Base-by-base conservation (phyloP, 2,797 vertebrate species). In the Anomalospiza imberbis region DNA sequence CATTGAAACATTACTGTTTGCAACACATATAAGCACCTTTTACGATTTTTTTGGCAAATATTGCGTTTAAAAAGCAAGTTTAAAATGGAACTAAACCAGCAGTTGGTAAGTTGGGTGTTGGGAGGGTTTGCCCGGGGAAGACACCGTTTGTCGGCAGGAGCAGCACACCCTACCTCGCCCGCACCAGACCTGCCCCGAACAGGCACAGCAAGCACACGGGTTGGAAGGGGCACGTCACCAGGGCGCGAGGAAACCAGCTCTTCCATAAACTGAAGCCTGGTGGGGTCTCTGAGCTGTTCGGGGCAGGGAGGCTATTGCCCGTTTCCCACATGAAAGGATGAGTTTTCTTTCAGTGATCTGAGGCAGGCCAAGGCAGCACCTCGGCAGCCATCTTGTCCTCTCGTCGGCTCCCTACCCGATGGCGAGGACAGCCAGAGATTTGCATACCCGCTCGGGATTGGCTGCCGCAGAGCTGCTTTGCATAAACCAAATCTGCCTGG, bases 401-500 rank as follows among this genome's bases (percentile, higher is more conserved):
- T 79, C 81, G 57, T 38, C 71, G 63, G 57, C 53, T 53, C 54
- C 68, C 91, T 58, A 29, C 40, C 48, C 18, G 42, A 70, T 3
- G 85, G 75, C 40, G 22, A 24, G 17, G 7, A 70, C 76, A 29
- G 72, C 63, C 13, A 22, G 2, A 45, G 54, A 97, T 97, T 95
- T 97, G 94, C 97, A 97, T 97, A 85, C 58, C 74, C 32, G 77
- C 85, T 91, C 57, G 57, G 75, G 93, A 97, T 97, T 98, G 97
- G 97, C 71, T 96, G 95, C 54, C 38, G 47, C 38, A 92, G 51
- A 55, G 53, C 28, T 79, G 70, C 44, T 77, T 88, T 94, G 93
- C 89, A 81, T 40, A 76, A 57, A 38, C 71, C 96, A 93, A 93
- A 53, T 97, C 97, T 3, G 95, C 98, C 97, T 68, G 55, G 97